These are phyloP conservation scores for Crocidura indochinensis DNA, from an alignment of 2,797 vertebrate species.

Conservation along the genomic window DNA sequence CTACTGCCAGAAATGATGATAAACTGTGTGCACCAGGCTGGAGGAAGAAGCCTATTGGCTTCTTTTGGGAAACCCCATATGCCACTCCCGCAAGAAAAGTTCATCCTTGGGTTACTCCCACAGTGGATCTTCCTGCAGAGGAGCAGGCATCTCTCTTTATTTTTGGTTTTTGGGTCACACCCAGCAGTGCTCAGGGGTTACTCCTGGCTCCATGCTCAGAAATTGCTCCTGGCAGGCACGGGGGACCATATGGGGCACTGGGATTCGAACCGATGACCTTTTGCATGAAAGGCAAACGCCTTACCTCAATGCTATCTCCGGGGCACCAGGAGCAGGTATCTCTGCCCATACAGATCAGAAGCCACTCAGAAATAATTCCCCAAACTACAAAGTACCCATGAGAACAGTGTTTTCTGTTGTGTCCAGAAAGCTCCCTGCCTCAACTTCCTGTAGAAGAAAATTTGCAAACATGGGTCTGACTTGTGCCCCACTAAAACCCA, in stretches of 20 bases:
- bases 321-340: fast-evolving
- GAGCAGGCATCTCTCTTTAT: not conserved
- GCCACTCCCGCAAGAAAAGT: not conserved
- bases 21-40: no score
- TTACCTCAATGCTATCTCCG: no score
- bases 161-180: no score
- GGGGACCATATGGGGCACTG: no score
- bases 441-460: not conserved
- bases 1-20: not conserved
- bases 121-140: not conserved
- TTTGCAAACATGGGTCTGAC: not conserved
- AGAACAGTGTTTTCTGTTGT: not conserved
- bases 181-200: no score
- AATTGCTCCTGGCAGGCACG: no score
- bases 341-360: not conserved
- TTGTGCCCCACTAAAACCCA: no score
- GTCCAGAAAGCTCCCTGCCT: not conserved
- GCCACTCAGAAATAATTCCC: not conserved
- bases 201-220: no score
- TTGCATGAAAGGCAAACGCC: no score
- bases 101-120: not conserved
- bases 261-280: no score
- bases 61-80: not conserved
- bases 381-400: not conserved
- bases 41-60: not conserved